Conservation (phyloP, 92 coral and sea anemone species). For the Actinernus sp. region DNA sequence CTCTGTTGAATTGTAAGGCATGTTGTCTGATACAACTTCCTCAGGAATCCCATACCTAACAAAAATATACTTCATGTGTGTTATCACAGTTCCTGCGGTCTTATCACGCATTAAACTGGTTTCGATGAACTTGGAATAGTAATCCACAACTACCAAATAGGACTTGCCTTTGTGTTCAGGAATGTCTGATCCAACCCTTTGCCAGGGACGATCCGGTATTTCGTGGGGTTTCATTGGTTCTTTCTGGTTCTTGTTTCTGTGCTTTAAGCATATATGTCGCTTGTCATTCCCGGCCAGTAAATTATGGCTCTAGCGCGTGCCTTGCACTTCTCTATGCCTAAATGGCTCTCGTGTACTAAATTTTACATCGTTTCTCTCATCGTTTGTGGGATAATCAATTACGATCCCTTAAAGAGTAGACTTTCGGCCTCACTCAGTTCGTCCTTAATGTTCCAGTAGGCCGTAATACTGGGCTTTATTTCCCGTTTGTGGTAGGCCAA, state of each 20-base stretch:
- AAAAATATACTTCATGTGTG: not conserved
- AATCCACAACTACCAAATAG: too few relatives aligned
- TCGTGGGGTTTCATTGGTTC: not conserved
- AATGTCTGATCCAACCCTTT: too few relatives aligned
- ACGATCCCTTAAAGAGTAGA: not conserved
- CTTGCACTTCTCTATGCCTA: not conserved
- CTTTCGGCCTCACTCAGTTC: not conserved
- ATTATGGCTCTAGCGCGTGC: not conserved
- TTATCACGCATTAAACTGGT: not conserved
- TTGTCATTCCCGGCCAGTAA: not conserved
- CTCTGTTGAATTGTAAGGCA: not conserved
- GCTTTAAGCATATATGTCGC: not conserved
- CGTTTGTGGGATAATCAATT: not conserved
- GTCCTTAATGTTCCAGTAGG: not conserved
- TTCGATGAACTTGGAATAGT: too few relatives aligned
- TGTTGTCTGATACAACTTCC: not conserved
- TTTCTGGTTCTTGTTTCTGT: not conserved
- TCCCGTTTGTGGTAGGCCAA: too few relatives aligned
- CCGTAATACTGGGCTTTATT: not conserved
- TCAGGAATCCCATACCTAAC: not conserved
- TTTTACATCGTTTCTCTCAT: not conserved
- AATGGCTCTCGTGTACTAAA: not conserved
- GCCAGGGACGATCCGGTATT: too few relatives aligned
- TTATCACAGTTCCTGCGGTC: not conserved
- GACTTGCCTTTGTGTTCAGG: too few relatives aligned